Conservation (phyloP, 2,797 vertebrate species). For the Onychomys torridus region DNA sequence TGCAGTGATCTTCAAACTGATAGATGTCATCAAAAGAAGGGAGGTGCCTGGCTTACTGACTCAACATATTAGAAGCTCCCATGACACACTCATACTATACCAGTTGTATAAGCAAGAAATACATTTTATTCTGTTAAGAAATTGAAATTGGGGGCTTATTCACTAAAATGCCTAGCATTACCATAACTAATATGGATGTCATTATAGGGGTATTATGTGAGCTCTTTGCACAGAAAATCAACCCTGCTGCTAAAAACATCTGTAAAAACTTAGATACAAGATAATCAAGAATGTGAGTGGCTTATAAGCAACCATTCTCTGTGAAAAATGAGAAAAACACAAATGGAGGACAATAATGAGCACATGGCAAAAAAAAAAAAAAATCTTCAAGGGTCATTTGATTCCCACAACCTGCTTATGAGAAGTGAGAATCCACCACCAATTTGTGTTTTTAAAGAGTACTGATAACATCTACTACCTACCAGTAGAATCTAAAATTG, state of each 20-base stretch:
- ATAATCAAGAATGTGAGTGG: not conserved
- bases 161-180: not conserved
- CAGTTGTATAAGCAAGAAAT: conserved; percentile 32
- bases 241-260: not conserved
- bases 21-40: not conserved
- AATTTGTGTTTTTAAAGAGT: conserved; percentile 11
- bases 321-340: not conserved
- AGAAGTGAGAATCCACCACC: not conserved
- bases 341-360: not conserved
- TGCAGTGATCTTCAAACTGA: not conserved
- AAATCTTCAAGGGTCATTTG: conserved; percentile 18
- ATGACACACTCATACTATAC: not conserved
- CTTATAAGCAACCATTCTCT: conserved; percentile 7
- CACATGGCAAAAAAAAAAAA: not conserved
- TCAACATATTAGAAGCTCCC: not conserved
- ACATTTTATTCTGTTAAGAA: not conserved
- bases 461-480: not conserved
- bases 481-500: not conserved
- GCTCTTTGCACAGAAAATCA: conserved; percentile 25
- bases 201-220: not conserved
- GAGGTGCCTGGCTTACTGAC: not conserved
- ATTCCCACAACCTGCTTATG: not conserved
- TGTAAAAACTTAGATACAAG: conserved; percentile 29
- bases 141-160: conserved; percentile 44
- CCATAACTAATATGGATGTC: conserved; percentile 16